A percentile compares a stretch with the other conserved stretches of the same genome.
Conservation (phyloP, 2,888 invertebrate genomes). For the Orchesellides sinensis region DNA sequence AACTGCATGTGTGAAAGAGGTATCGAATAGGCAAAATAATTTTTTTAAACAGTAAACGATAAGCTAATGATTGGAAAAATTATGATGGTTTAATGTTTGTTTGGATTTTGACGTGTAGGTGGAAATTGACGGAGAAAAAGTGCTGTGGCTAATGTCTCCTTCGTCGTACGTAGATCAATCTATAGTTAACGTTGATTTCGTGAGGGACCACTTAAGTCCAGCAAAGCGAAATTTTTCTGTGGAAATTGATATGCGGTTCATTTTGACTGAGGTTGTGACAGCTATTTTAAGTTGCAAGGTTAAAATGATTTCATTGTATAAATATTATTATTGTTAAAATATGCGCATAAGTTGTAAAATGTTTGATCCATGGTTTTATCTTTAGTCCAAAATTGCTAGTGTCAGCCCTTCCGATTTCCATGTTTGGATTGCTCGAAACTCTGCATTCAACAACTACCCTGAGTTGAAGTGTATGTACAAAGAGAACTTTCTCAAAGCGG, state of each 20-base stretch:
- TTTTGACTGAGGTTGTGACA: constrained; percentile 22
- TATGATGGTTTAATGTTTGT: no score
- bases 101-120: background rate
- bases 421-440: constrained; percentile 20
- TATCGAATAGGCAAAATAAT: background rate
- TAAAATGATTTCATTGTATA: background rate
- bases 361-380: no score
- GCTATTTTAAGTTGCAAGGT: constrained; percentile 45
- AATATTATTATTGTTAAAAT: background rate
- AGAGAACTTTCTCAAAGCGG: constrained; percentile 54
- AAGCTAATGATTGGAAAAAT: no score
- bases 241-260: constrained; percentile 58
- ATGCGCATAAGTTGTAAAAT: no score
- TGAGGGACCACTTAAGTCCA: constrained; percentile 32
- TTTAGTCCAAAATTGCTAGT: constrained; percentile 8
- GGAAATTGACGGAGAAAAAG: constrained; percentile 27
- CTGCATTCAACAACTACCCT: background rate
- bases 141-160: constrained; percentile 40
- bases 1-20: constrained; percentile 23
- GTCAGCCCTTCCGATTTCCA: constrained; percentile 31
- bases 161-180: constrained; percentile 33
- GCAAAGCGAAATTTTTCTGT: constrained; percentile 45
- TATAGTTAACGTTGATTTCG: constrained; percentile 20
- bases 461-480: constrained; percentile 15
- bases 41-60: no score